Base-by-base conservation (phyloP, 2,888 invertebrate genomes). In the Prostheceraeus crozeri region DNA sequence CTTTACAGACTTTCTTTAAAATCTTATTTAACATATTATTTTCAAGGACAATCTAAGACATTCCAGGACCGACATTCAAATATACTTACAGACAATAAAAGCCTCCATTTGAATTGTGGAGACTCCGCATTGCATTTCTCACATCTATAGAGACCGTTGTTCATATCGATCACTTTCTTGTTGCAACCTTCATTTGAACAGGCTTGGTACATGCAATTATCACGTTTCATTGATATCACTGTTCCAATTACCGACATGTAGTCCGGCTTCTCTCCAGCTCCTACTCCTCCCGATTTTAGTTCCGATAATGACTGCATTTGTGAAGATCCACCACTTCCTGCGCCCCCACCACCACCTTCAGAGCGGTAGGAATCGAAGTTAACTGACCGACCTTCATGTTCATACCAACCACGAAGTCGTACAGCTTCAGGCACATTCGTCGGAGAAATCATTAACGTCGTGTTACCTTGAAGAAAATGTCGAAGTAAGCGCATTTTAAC, bases 91-190 rank as follows among this genome's bases (percentile, higher is more conserved):
- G 81, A 81, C 23, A 87, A 75, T 57, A 96, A 79, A 65, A 91
- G 78, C 40, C 93, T 82, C 78, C 88, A 89, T 70, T 87, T 88
- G 75, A 84, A 94, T 67, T 85, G 85, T 0, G 85, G 84, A 72
- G 82, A 87, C 65, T 88, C 87, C 57, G 83, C 80, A 69, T 84
- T 83, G 74, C 98, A 98, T 76, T 96, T 96, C 75, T 96, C 96
- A 76, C 98, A 99, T 56, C 89, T 81, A 77, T 83, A 96, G 71
- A 84, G 81, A 0, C 88, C 89, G 70, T 89, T 89, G 64, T 85
- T 84, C 70, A 85, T 83, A 74, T 94, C 91, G 6, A 89, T 79
- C 0, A 94, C 80, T 77, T 98, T 99, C 77, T 98, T 98, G 74
- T 93, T 91, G 77, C 98, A 99, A 55, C 83, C 83, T 1, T 85